phyloP scores from a whole-genome alignment of 64 coral and sea anemone species.

The Orbicella faveolata region DNA sequence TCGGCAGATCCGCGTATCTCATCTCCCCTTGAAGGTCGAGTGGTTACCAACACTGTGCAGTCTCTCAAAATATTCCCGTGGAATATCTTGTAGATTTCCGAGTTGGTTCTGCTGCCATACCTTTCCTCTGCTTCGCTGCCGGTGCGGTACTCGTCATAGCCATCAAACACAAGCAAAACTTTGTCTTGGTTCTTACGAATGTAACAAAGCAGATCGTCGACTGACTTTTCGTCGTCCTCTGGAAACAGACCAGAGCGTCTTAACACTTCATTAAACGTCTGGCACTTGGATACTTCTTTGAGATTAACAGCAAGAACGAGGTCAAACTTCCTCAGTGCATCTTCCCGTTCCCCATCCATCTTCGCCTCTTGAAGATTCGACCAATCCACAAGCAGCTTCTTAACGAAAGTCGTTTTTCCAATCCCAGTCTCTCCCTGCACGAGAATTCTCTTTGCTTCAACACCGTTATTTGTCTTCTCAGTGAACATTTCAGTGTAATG shows the following conservation, averaged over 20 bases:
- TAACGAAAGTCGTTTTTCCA: conserved; percentile 5
- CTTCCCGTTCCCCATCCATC: not conserved
- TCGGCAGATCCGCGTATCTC: not conserved
- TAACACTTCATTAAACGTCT: not conserved
- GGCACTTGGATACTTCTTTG: not conserved
- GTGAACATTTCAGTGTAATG: not conserved
- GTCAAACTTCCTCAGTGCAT: not conserved
- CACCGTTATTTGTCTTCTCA: not conserved
- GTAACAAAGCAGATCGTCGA: not conserved
- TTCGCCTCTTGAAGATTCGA: not conserved
- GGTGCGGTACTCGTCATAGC: not conserved
- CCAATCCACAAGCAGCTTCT: not conserved
- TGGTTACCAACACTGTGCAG: not conserved
- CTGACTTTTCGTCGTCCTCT: not conserved
- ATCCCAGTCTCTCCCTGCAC: not conserved
- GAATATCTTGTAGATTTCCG: not conserved
- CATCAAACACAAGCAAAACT: not conserved
- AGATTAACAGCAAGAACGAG: not conserved
- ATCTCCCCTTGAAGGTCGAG: not conserved
- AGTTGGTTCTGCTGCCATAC: not conserved
- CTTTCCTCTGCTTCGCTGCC: not conserved
- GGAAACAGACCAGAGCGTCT: not conserved
- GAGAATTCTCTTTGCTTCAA: not conserved
- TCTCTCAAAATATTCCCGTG: not conserved
- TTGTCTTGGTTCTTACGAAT: not conserved